These are phyloP conservation scores for Acanthochromis polyacanthus DNA, from an alignment of 2,113 vertebrate species.

Conservation along the genomic window DNA sequence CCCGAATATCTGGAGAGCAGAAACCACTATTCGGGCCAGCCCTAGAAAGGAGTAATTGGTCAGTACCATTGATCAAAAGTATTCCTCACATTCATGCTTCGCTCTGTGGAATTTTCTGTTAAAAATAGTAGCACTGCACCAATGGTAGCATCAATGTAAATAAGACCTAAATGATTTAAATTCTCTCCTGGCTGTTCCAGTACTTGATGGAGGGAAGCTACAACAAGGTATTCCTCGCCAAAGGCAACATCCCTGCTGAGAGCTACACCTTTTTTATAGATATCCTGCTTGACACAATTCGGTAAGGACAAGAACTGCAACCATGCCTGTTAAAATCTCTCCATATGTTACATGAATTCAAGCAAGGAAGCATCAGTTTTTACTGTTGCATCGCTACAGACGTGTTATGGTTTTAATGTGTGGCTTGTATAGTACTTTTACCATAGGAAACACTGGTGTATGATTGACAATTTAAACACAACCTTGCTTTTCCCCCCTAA, in stretches of 20 bases:
- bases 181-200: conserved; percentile 71
- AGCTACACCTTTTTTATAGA: conserved; percentile 98
- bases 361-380: too few relatives aligned
- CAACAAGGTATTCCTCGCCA: conserved; percentile 98
- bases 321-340: not conserved
- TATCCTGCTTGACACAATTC: conserved; percentile 95
- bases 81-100: not conserved
- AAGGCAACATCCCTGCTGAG: conserved; percentile 96
- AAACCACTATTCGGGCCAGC: too few relatives aligned
- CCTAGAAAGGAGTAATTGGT: not conserved
- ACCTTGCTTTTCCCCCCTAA: too few relatives aligned
- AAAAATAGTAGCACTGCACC: not conserved
- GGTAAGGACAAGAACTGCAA: conserved; percentile 78
- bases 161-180: not conserved
- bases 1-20: too few relatives aligned
- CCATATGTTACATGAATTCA: too few relatives aligned
- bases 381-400: too few relatives aligned
- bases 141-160: not conserved
- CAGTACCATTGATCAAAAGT: not conserved
- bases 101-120: not conserved
- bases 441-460: too few relatives aligned
- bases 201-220: conserved; percentile 98
- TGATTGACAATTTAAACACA: too few relatives aligned
- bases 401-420: too few relatives aligned
- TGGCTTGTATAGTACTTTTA: too few relatives aligned